Base-by-base conservation (phyloP, 2,797 vertebrate species). In the Sebastes steindachneri region DNA sequence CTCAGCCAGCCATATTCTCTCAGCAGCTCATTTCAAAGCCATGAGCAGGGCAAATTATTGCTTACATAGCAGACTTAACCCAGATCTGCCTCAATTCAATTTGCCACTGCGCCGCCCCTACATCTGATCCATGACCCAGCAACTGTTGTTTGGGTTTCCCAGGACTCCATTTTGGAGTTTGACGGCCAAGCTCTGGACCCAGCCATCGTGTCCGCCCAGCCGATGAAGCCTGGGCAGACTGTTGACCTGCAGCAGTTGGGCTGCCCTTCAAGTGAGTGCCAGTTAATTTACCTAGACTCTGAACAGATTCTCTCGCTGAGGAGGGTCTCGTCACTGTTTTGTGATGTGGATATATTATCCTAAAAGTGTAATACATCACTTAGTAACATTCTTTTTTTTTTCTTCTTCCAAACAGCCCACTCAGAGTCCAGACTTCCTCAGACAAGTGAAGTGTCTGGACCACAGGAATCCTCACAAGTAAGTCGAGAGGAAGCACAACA, bases 111-210 rank as follows among this genome's bases (percentile, higher is more conserved):
- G 67, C 8, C 25, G 3, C 9, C 9, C 19, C 2, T 29, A 48
- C 55, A 59, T n/a, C 26, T 54, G 15, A 78, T 64, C 48, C 26
- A 7, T 75, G 69, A 54, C 5, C 1, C 12, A 33, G 14, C 7
- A 33, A 4, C 35, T 59, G 7, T 29, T 35, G 2, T 25, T 73
- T 72, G 59, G 9, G 59, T 82, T 7, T 68, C 4, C 4, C 58
- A 99, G 99, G 98, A 99, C 81, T 99, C 98, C 2, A 97, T 99
- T 97, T 93, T 99, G 94, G 99, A 99, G 90, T 99, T 98, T 96
- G 98, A 99, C 60, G 98, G 97, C 78, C 98, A 99, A 85, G 95
- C 97, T 3, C 95, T 99, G 71, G 99, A 99, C 92, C 98, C 99
- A 79, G 99, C 99, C 59, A 99, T 99, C 71, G 98, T 99, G 79